Evolutionary conservation across 1,140 invertebrate genomes (phyloP).

Genomic region (Achatina immaculata): DNA sequence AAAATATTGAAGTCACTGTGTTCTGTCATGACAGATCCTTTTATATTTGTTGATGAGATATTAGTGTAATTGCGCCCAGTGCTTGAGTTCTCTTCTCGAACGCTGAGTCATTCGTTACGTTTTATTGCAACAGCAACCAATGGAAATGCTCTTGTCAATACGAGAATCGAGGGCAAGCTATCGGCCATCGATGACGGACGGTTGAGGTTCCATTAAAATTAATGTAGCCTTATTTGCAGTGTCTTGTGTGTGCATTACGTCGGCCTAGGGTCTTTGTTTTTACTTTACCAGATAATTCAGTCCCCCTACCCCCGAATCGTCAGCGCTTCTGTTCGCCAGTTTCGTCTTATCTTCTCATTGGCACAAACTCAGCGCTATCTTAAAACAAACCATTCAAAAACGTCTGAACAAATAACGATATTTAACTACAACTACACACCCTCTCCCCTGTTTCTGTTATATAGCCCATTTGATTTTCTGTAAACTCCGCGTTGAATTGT

Average conservation of each 20-base stretch:
- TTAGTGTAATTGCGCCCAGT: not conserved
- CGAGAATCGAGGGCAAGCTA: not conserved
- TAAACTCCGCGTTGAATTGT: too few relatives aligned
- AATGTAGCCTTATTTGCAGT: constrained; percentile 3
- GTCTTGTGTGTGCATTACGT: not conserved
- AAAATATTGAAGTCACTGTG: too few relatives aligned
- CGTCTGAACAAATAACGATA: too few relatives aligned
- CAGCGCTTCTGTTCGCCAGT: too few relatives aligned
- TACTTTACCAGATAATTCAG: too few relatives aligned
- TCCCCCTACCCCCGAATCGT: too few relatives aligned
- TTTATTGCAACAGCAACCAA: not conserved
- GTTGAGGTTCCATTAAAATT: not conserved
- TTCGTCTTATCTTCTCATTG: too few relatives aligned
- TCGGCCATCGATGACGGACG: not conserved
- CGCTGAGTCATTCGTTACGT: constrained; percentile 11
- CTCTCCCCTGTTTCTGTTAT: too few relatives aligned
- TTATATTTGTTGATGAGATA: not conserved
- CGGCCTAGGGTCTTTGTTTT: not conserved
- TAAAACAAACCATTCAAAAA: too few relatives aligned
- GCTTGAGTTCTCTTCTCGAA: not conserved
- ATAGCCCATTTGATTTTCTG: too few relatives aligned
- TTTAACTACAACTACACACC: too few relatives aligned
- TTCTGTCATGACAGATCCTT: not conserved
- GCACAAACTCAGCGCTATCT: too few relatives aligned
- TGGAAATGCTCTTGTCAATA: not conserved